Evolutionary conservation across 2,113 vertebrate species (phyloP).

Genomic region (Megaceryle maxima): DNA sequence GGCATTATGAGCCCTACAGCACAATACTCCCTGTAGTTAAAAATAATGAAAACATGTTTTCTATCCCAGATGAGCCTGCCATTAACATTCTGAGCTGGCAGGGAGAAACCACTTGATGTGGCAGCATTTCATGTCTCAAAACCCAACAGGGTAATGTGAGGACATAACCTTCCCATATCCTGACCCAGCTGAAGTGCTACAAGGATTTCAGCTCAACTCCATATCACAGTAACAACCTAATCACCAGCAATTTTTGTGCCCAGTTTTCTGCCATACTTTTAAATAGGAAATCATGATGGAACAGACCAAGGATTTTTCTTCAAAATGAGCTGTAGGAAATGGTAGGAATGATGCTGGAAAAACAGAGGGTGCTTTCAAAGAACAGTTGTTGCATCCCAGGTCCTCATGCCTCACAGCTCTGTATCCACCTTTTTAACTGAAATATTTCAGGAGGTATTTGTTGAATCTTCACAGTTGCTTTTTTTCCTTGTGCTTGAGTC

Average conservation of each 20-base stretch:
- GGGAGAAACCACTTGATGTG: not conserved
- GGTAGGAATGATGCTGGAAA: not conserved
- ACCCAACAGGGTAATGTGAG: fast-evolving
- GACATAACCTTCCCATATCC: not conserved
- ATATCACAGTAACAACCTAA: not conserved
- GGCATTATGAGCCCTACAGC: not conserved
- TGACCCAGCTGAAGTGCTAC: not conserved
- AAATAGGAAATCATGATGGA: not conserved
- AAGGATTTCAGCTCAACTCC: not conserved
- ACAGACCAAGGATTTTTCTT: not conserved
- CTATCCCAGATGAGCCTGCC: not conserved
- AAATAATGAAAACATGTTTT: not conserved
- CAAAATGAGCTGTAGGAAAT: not conserved
- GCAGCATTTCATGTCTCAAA: not conserved
- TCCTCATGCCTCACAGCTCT: not conserved
- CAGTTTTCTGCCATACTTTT: not conserved
- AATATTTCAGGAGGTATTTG: not conserved
- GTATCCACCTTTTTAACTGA: not conserved
- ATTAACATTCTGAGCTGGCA: not conserved
- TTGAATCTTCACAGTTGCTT: not conserved
- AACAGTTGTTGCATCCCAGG: not conserved
- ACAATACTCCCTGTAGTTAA: not conserved
- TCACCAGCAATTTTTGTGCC: not conserved
- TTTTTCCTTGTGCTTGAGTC: not conserved
- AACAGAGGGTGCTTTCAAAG: not conserved